Base-by-base conservation (phyloP, 2,797 vertebrate genomes). In the Notolepis coatsorum region DNA sequence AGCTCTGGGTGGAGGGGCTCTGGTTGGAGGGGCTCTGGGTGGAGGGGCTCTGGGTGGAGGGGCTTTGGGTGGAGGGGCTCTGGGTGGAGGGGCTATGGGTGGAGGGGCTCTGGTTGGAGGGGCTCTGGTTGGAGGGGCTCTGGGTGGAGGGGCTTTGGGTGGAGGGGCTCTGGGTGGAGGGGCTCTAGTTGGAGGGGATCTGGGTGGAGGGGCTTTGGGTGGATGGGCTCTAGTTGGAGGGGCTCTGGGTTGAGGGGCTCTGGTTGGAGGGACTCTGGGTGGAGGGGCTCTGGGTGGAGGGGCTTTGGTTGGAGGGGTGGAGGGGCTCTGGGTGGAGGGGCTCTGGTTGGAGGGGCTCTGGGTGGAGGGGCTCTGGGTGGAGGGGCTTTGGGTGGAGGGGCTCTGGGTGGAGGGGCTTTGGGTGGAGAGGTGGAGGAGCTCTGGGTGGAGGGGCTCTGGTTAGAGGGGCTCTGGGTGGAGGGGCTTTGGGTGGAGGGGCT, bases 361-460 rank as follows among this genome's bases (percentile, higher is more conserved):
- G n/a, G 41, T n/a, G 35, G 48, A 7, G 15, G 37, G 46, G 46
- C 1, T 37, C 43, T 46, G 67, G n/a, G 41, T n/a, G 35, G 48
- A 7, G 15, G 37, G 46, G 46, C 1, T 37, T 43, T 46, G 67
- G n/a, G 41, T n/a, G 35, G 48, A 7, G 15, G 37, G 46, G 46
- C 1, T 37, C 43, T 46, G 67, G n/a, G 41, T n/a, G 35, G 48
- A 7, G 15, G 37, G 46, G 46, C 1, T 37, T 43, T 46, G 67
- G 72, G 53, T 10, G 10, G 47, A 31, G 35, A 51, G 51, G 47
- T 41, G 61, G 51, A 10, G 23, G 67, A 15, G 41, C n/a, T n/a
- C n/a, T n/a, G n/a, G n/a, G n/a, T n/a, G n/a, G n/a, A n/a, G n/a
- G n/a, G n/a, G n/a, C n/a, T n/a, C n/a, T n/a, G n/a, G n/a, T n/a